Base-by-base conservation (phyloP, 37 sponge, comb jelly and placozoan species). In the Oscarella lobularis region DNA sequence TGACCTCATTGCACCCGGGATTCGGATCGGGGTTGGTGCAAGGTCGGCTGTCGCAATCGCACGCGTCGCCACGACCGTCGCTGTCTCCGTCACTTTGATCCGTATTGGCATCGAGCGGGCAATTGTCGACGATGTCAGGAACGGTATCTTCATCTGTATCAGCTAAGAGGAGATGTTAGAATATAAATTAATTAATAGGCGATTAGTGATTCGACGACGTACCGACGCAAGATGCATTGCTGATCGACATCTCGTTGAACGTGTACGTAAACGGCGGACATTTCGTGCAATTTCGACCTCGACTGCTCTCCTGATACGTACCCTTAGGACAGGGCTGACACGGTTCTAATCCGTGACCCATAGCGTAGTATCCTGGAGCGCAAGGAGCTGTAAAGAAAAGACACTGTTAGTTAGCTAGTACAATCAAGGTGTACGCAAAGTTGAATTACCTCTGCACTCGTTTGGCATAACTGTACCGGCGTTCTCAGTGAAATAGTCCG, bases 51-150 rank as follows among this genome's bases (percentile, higher is more conserved):
- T 34, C 5, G 71, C 71, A 68, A 35, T 68, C 71, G 31, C 71
- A 68, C 6, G 71, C 71, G 31, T 68, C 71, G 71, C 71, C 71
- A 35, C 31, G 29, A 4, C 71, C 71, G 71, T 68, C 71, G 6
- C 31, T 35, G 31, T 68, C 71, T 5, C 31, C 31, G 71, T 68
- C 71, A 5, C 4, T 68, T 20, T 68, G 71, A 14, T 29, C 29
- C 71, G 31, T 20, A 14, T 68, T 68, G 4, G 6, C 6, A 5
- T 30, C 29, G 5, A 4, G 31, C 31, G 31, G 29, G 71, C 71
- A 68, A 35, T 68, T 68, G 71, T 68, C 71, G 31, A 68, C 31
- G 5, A 30, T 68, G 71, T 68, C 71, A 34, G 71, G 71, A 4
- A 68, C 31, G 31, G 35, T 35, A 20, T 68, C 71, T 5, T 5